These are phyloP conservation scores for Eupithecia abbreviata DNA, from an alignment of 2,888 invertebrate genomes.

Conservation along the genomic window DNA sequence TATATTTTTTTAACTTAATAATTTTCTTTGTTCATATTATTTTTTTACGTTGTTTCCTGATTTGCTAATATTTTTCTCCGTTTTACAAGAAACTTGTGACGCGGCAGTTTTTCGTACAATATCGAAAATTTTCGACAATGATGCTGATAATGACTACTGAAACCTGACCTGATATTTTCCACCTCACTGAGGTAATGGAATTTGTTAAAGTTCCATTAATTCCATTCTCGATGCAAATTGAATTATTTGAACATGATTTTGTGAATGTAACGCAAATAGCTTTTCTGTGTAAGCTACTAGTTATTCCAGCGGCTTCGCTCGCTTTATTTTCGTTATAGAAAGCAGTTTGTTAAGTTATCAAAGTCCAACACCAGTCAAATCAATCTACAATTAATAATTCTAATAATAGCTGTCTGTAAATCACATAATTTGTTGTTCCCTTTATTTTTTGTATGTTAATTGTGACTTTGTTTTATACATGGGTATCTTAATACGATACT, in stretches of 20 bases:
- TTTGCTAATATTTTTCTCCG: background rate
- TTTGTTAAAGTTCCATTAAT: slow-evolving; percentile 3
- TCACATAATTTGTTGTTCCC: too few relatives aligned
- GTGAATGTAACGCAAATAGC: slow-evolving; percentile 4
- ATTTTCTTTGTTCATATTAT: background rate
- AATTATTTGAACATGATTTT: background rate
- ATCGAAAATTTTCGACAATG: background rate
- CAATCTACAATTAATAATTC: too few relatives aligned
- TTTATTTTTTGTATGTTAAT: too few relatives aligned
- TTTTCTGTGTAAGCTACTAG: background rate
- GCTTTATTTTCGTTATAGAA: background rate
- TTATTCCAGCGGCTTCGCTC: background rate
- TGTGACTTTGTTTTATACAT: too few relatives aligned
- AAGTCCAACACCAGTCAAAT: too few relatives aligned
- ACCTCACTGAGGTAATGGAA: background rate
- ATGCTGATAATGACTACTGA: background rate
- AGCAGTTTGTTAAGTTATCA: background rate
- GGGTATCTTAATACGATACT: too few relatives aligned
- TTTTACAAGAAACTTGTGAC: background rate
- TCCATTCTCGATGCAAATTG: background rate
- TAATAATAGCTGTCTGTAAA: too few relatives aligned
- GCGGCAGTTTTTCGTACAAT: background rate
- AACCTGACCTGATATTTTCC: background rate
- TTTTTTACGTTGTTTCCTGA: too few relatives aligned
- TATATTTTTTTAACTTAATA: background rate